Evolutionary conservation across 2,113 vertebrate species (phyloP).

Genomic region (Myocastor coypus): DNA sequence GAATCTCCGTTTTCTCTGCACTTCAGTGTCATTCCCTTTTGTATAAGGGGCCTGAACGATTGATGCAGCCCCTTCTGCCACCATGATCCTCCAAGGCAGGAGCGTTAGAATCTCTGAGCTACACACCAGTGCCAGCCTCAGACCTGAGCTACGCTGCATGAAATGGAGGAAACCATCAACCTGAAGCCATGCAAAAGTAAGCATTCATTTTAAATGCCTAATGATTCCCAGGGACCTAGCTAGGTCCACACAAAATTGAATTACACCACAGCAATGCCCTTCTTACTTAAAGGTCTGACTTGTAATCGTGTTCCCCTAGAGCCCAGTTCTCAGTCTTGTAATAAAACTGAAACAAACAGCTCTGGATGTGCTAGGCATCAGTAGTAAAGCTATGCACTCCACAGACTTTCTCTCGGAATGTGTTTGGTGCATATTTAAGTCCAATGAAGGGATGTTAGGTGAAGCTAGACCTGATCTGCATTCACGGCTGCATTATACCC

Average conservation of each 20-base stretch:
- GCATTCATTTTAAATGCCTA: slow-evolving; percentile 14
- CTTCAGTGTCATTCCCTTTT: slow-evolving; percentile 8
- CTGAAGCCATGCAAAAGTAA: background rate
- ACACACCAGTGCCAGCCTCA: background rate
- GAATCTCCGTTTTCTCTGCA: background rate
- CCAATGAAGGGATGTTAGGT: background rate
- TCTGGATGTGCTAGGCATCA: background rate
- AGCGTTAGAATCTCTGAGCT: background rate
- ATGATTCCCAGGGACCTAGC: background rate
- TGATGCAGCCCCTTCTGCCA: background rate
- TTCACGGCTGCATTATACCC: background rate
- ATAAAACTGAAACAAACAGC: background rate
- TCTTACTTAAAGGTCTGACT: slow-evolving; percentile 23
- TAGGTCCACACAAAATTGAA: background rate
- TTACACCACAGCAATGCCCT: background rate
- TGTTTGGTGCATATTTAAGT: background rate
- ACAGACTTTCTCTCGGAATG: background rate
- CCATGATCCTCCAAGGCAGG: background rate
- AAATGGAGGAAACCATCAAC: background rate
- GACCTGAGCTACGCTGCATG: background rate
- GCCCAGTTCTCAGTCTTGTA: background rate
- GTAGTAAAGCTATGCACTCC: background rate
- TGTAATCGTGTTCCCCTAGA: background rate
- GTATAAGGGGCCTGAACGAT: background rate
- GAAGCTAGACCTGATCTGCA: background rate